Evolutionary conservation across 2,113 vertebrate genomes (phyloP).

Genomic region (Oplegnathus fasciatus): DNA sequence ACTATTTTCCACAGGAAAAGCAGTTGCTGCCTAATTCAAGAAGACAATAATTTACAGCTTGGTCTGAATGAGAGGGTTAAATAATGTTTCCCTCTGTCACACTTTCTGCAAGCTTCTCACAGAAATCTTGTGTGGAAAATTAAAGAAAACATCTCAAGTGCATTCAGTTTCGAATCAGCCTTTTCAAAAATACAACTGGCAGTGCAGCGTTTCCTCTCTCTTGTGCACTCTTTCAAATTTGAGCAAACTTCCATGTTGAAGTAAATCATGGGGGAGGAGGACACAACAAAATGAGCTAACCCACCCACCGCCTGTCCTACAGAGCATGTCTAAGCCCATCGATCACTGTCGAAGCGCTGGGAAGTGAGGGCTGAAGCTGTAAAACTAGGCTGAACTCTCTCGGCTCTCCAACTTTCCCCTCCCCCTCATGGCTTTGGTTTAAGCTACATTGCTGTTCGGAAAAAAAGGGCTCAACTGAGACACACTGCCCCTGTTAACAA

Average conservation of each 20-base stretch:
- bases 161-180: constrained; percentile 3
- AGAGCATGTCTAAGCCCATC: constrained; percentile 78
- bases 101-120: constrained; percentile 8
- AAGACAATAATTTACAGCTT: constrained; percentile 26
- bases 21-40: constrained; percentile 16
- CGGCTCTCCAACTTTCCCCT: constrained; percentile 32
- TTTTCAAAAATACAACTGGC: constrained; percentile 16
- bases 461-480: constrained; percentile 27
- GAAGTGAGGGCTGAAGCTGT: constrained; percentile 58
- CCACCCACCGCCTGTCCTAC: constrained; percentile 65
- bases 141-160: neutral
- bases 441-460: constrained; percentile 33
- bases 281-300: constrained; percentile 60
- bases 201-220: constrained; percentile 1
- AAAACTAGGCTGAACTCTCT: constrained; percentile 69
- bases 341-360: constrained; percentile 66
- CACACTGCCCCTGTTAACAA: constrained; percentile 65
- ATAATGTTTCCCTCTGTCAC: constrained; percentile 13
- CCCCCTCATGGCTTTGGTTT: constrained; percentile 45
- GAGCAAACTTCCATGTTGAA: constrained; percentile 30
- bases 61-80: constrained; percentile 3
- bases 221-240: constrained; percentile 16
- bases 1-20: constrained; percentile 48
- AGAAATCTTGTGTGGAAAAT: neutral
- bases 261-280: constrained; percentile 65